These are phyloP conservation scores for Drosophila erecta DNA, from an alignment of 1,140 invertebrate species.

Conservation along the genomic window DNA sequence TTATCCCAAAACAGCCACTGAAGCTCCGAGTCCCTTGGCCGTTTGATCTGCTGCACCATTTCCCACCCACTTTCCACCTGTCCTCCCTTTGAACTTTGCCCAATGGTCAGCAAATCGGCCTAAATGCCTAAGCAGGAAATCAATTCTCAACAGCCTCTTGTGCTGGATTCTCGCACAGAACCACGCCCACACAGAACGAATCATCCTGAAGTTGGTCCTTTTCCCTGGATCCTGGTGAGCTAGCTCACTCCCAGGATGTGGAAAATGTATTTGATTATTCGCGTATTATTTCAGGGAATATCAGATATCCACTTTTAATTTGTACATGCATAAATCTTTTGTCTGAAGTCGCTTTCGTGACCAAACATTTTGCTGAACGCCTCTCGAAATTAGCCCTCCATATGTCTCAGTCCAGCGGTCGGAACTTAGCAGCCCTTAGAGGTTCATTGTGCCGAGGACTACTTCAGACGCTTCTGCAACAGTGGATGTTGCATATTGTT, in stretches of 20 bases:
- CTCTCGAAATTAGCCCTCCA: constrained; percentile 25
- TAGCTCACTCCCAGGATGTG: background rate
- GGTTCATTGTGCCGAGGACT: constrained; percentile 37
- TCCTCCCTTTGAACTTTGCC: constrained; percentile 41
- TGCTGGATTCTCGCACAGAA: constrained; percentile 14
- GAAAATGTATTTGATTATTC: background rate
- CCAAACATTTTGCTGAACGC: background rate
- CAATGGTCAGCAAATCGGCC: constrained; percentile 53
- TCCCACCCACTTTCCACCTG: constrained; percentile 31
- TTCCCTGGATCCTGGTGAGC: background rate
- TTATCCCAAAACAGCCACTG: constrained; percentile 48
- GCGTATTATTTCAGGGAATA: background rate
- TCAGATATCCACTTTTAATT: too few species aligned
- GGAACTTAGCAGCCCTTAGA: constrained; percentile 19
- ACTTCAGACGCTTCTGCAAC: constrained; percentile 42
- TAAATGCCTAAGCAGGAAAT: constrained; percentile 75
- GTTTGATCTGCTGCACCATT: constrained; percentile 58
- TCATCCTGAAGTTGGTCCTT: too few species aligned
- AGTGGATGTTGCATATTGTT: constrained; percentile 52
- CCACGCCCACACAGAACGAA: background rate
- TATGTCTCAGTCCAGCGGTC: background rate
- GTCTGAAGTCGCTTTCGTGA: background rate
- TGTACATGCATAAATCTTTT: background rate
- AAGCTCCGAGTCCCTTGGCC: constrained; percentile 29
- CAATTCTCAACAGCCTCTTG: constrained; percentile 68